Percentiles rank a stretch among this genome's conserved stretches.
phyloP scores from a whole-genome alignment of 2,113 vertebrate genomes.

The Seriola aureovittata region DNA sequence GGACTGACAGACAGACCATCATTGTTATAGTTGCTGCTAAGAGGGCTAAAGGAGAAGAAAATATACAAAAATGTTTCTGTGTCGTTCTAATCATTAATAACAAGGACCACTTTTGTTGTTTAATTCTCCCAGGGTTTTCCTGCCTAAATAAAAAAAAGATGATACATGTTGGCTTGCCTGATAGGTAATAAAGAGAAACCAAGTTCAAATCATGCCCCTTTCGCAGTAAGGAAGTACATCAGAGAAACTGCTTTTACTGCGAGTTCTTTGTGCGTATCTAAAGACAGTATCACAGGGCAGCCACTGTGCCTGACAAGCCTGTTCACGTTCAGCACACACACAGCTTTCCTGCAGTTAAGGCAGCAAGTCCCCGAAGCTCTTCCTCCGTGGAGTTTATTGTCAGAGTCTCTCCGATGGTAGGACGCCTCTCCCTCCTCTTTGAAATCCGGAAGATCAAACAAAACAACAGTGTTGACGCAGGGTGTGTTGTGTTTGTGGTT shows the following conservation, averaged over 20 bases:
- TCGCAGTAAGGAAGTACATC: constrained; percentile 70
- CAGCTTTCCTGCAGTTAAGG: constrained; percentile 72
- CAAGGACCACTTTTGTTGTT: not conserved
- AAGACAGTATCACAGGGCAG: constrained; percentile 71
- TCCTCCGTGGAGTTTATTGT: constrained; percentile 79
- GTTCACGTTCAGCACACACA: constrained; percentile 65
- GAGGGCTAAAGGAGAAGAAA: not conserved
- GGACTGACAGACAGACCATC: not conserved
- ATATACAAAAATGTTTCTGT: not conserved
- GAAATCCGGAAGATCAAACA: constrained; percentile 79
- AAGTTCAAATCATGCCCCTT: constrained; percentile 58
- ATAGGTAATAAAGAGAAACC: constrained; percentile 62
- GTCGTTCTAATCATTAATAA: constrained; percentile 27
- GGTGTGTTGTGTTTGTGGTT: constrained; percentile 72
- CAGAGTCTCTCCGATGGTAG: constrained; percentile 71
- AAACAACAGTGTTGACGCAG: constrained; percentile 71
- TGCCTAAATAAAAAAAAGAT: constrained; percentile 36
- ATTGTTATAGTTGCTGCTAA: not conserved
- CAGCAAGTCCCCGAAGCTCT: constrained; percentile 78
- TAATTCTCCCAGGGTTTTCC: constrained; percentile 48
- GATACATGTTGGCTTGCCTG: constrained; percentile 29
- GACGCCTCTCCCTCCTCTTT: constrained; percentile 71
- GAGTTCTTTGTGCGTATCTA: constrained; percentile 67
- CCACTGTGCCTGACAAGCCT: constrained; percentile 71
- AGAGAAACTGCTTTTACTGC: constrained; percentile 66